Percentiles rank a stretch among this genome's conserved stretches.
phyloP scores from a whole-genome alignment of 2,113 vertebrate species.

The Miniopterus natalensis region DNA sequence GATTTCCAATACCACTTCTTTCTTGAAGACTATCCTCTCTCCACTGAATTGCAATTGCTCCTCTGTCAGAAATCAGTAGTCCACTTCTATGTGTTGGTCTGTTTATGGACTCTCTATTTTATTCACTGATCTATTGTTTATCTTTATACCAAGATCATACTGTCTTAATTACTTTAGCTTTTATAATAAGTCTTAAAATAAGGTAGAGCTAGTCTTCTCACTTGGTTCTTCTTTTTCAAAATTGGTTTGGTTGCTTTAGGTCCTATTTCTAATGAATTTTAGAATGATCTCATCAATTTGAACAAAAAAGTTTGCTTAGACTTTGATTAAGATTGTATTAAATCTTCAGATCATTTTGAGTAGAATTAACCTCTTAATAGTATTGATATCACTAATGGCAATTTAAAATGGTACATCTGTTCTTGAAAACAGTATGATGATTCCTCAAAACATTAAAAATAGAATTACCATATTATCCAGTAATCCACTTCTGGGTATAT shows the following conservation, averaged over 20 bases:
- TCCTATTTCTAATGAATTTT: no score
- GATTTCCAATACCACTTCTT: background rate
- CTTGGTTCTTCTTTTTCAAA: no score
- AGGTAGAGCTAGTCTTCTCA: no score
- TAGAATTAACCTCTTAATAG: background rate
- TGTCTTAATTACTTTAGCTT: background rate
- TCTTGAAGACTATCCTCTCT: background rate
- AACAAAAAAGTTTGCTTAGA: background rate
- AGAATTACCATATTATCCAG: no score
- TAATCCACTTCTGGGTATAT: no score
- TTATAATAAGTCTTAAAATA: no score
- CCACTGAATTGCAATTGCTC: background rate
- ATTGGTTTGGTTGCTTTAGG: no score
- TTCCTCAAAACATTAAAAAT: background rate
- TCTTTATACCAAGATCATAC: background rate
- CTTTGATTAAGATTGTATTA: background rate
- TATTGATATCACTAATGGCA: background rate
- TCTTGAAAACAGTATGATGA: background rate
- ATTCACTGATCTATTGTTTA: background rate
- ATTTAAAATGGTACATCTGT: background rate
- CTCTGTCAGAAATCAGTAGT: background rate
- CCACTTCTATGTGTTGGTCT: background rate
- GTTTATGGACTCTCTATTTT: background rate
- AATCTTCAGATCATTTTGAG: background rate
- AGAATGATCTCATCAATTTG: background rate